phyloP scores from a whole-genome alignment of 92 coral and sea anemone genomes.

The Phenganax marumi region DNA sequence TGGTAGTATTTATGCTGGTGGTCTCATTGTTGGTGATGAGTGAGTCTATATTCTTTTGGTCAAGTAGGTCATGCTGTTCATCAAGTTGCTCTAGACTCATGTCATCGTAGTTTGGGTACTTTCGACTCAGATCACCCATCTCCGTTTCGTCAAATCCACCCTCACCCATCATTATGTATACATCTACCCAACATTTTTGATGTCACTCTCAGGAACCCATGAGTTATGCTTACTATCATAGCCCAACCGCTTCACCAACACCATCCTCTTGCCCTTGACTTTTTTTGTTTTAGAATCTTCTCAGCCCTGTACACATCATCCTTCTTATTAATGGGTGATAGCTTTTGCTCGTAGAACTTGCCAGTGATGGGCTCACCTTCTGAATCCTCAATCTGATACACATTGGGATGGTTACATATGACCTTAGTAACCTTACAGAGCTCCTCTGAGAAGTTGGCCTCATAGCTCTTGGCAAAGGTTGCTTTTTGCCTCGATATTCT shows the following conservation, averaged over 20 bases:
- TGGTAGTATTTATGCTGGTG: no score
- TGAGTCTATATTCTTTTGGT: no score
- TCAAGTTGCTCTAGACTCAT: no score
- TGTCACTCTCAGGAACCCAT: conserved; percentile 23
- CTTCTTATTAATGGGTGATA: conserved; percentile 38
- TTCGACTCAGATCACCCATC: background rate
- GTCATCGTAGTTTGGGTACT: no score
- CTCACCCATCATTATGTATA: background rate
- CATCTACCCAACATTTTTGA: no score
- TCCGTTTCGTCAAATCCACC: background rate
- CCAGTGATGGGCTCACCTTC: conserved; percentile 43
- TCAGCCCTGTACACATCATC: conserved; percentile 38
- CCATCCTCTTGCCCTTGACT: conserved; percentile 8
- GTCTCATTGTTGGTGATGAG: no score
- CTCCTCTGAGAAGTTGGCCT: no score
- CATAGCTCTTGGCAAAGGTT: no score
- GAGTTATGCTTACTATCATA: conserved; percentile 13
- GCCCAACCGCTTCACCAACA: background rate
- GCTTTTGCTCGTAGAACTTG: conserved; percentile 43
- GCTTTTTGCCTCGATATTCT: conserved; percentile 22
- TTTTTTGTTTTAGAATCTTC: background rate
- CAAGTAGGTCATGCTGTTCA: no score
- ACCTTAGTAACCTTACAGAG: background rate
- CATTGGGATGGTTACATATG: background rate
- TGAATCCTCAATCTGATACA: conserved; percentile 4